A percentile compares a stretch with the other conserved stretches of the same genome.
phyloP scores from a whole-genome alignment of 2,113 vertebrate species.

The Glaucidium brasilianum region DNA sequence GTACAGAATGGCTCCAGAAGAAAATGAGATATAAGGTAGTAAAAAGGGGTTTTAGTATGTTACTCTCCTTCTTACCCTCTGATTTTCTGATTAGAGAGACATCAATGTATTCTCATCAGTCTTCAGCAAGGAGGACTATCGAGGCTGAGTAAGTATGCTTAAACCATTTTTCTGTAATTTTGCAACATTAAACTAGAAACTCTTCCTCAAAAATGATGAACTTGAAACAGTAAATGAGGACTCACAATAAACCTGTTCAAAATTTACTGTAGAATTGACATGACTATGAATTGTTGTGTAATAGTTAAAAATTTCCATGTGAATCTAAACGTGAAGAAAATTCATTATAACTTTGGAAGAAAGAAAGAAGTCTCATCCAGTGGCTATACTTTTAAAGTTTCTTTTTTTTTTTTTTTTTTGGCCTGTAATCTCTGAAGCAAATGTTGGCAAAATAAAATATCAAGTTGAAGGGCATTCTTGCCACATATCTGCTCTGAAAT shows the following conservation, averaged over 20 bases:
- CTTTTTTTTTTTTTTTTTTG: not conserved
- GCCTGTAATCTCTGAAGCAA: not conserved
- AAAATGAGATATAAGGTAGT: not conserved
- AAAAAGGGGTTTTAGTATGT: not conserved
- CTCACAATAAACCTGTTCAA: not conserved
- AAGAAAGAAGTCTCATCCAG: not conserved
- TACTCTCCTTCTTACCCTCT: not conserved
- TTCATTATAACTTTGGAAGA: not conserved
- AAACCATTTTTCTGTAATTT: not conserved
- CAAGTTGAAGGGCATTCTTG: not conserved
- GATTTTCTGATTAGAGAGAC: slow-evolving; percentile 39
- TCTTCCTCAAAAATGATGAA: not conserved
- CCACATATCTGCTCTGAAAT: not conserved
- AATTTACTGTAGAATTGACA: not conserved
- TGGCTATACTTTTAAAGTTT: not conserved
- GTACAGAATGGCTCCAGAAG: not conserved
- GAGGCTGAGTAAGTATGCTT: slow-evolving; percentile 80
- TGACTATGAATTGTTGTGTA: not conserved
- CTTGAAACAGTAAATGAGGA: not conserved
- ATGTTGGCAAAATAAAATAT: not conserved
- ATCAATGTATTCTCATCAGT: not conserved
- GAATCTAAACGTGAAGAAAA: not conserved
- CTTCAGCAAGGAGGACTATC: slow-evolving; percentile 59
- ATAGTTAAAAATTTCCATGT: not conserved
- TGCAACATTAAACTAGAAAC: not conserved